These are phyloP conservation scores for Eptatretus atami DNA, from an alignment of 2,797 vertebrate genomes.

Conservation along the genomic window DNA sequence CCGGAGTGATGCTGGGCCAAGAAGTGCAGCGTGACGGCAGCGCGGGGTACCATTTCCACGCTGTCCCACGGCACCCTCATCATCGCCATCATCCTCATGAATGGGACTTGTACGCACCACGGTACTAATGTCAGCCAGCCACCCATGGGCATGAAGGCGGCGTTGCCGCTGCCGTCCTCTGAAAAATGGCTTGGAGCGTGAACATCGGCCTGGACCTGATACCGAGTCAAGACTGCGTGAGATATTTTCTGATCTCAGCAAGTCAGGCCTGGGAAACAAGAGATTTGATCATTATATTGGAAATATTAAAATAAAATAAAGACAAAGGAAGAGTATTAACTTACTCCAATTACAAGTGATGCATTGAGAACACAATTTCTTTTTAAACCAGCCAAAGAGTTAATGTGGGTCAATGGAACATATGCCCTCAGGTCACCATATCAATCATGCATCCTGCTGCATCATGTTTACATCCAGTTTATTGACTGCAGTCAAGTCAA, in stretches of 20 bases:
- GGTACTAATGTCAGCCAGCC: background rate
- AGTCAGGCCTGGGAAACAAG: conserved; percentile 32
- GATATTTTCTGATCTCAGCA: conserved; percentile 66
- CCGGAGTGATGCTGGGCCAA: conserved; percentile 14
- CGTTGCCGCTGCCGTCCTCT: conserved; percentile 28
- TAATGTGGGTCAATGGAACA: too few species aligned
- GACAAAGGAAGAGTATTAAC: background rate
- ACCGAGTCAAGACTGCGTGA: conserved; percentile 50
- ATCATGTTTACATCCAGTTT: too few species aligned
- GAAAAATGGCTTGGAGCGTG: conserved; percentile 38
- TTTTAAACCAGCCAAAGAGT: too few species aligned
- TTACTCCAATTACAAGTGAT: background rate
- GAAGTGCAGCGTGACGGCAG: conserved; percentile 16
- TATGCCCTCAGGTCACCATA: too few species aligned
- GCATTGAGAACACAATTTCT: background rate
- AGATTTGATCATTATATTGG: background rate
- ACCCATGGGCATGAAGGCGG: background rate
- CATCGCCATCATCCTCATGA: background rate
- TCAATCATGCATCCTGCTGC: too few species aligned
- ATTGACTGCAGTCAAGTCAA: too few species aligned
- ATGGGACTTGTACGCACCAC: background rate
- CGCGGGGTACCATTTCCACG: background rate
- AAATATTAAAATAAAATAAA: background rate
- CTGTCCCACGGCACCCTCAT: background rate
- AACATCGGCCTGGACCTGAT: conserved; percentile 48